phyloP scores from a whole-genome alignment of 1,140 invertebrate species.

The Halesus radiatus region DNA sequence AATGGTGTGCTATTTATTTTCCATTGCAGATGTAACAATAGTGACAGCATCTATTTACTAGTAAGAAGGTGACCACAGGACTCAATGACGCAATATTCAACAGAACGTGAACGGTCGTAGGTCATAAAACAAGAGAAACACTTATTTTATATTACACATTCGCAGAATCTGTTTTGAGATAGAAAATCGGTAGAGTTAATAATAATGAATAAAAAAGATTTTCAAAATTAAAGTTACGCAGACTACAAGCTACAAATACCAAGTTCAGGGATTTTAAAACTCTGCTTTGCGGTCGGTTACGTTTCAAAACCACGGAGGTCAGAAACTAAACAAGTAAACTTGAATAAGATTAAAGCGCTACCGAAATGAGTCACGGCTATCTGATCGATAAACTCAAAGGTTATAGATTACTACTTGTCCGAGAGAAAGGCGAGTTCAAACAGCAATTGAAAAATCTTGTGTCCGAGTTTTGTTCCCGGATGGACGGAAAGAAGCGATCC shows the following conservation, averaged over 20 bases:
- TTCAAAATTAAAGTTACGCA: no score
- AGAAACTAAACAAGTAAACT: not conserved
- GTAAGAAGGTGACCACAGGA: not conserved
- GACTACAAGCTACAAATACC: no score
- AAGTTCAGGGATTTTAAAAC: no score
- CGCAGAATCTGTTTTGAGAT: not conserved
- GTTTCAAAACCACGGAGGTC: no score
- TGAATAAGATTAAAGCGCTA: not conserved
- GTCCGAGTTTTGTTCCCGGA: not conserved
- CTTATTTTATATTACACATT: constrained; percentile 27
- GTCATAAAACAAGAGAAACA: not conserved
- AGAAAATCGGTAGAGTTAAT: no score
- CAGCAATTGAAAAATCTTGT: constrained; percentile 28
- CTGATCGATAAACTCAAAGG: not conserved
- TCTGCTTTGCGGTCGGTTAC: no score
- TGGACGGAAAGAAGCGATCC: constrained; percentile 8
- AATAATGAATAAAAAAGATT: no score
- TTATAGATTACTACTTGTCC: constrained; percentile 35
- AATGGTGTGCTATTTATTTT: not conserved
- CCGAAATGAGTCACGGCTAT: not conserved
- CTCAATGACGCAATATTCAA: not conserved
- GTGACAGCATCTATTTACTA: not conserved
- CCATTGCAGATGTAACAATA: not conserved
- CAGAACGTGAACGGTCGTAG: not conserved
- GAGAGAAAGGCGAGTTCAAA: constrained; percentile 1